Conservation (phyloP, 2,797 vertebrate species). For the Typhlichthys eigenmanni region DNA sequence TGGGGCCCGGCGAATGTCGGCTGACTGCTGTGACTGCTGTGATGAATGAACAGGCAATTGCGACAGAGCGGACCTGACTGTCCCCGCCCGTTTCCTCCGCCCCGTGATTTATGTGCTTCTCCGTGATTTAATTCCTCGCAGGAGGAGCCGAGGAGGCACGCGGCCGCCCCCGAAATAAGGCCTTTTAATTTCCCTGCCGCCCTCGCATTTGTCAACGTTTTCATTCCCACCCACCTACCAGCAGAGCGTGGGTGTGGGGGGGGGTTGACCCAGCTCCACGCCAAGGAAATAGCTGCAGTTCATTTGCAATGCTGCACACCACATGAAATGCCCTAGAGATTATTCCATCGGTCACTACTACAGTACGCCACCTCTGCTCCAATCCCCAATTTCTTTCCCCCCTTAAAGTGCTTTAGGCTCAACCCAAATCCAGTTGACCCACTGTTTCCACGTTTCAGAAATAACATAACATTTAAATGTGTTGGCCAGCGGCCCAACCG, state of each 20-base stretch:
- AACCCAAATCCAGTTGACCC: slow-evolving; percentile 28
- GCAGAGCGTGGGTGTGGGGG: slow-evolving; percentile 12
- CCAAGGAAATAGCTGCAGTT: slow-evolving; percentile 39
- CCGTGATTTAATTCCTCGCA: slow-evolving; percentile 81
- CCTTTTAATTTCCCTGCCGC: slow-evolving; percentile 75
- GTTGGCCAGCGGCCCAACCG: slow-evolving; percentile 18
- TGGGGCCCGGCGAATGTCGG: slow-evolving; percentile 59
- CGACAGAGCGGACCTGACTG: slow-evolving; percentile 80
- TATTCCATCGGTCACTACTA: slow-evolving; percentile 7
- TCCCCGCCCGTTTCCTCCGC: slow-evolving; percentile 70
- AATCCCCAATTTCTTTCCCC: no score
- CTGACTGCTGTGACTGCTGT: slow-evolving; percentile 83
- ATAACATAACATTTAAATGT: slow-evolving; percentile 24
- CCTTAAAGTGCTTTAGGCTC: slow-evolving; percentile 3
- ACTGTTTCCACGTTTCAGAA: slow-evolving; percentile 42
- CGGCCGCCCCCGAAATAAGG: slow-evolving; percentile 68
- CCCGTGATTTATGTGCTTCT: slow-evolving; percentile 84
- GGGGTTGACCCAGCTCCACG: slow-evolving; percentile 37
- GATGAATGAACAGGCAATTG: slow-evolving; percentile 86
- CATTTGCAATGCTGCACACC: slow-evolving; percentile 50
- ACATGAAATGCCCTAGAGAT: slow-evolving; percentile 39
- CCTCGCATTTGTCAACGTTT: slow-evolving; percentile 69
- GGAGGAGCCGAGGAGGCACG: slow-evolving; percentile 71
- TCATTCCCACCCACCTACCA: slow-evolving; percentile 16
- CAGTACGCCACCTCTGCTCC: no score